Conservation (phyloP, 1,140 invertebrate species). For the Apis mellifera region DNA sequence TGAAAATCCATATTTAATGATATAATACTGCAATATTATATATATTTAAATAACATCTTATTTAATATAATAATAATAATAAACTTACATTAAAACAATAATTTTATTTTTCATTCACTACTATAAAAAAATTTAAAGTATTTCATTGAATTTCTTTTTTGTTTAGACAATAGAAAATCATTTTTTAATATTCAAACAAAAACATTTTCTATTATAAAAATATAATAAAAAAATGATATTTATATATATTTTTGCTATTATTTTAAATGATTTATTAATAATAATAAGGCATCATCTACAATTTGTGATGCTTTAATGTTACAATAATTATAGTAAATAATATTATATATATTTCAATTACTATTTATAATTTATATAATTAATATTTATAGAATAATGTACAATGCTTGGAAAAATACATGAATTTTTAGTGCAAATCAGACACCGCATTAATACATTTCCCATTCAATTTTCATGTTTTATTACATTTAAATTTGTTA, state of each 20-base stretch:
- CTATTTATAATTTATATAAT: conserved; percentile 74
- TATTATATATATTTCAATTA: conserved; percentile 55
- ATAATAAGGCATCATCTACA: conserved; percentile 64
- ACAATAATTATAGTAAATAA: conserved; percentile 67
- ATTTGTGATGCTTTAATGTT: conserved; percentile 69
- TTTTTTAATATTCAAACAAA: neutral
- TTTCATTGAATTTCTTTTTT: neutral
- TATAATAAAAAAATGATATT: conserved; percentile 18
- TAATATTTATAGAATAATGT: conserved; percentile 78
- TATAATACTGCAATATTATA: conserved; percentile 2
- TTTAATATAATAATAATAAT: neutral
- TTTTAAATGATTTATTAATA: conserved; percentile 75
- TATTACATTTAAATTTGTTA: conserved; percentile 39
- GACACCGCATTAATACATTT: conserved; percentile 67
- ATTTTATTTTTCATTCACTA: conserved; percentile 11
- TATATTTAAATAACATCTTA: neutral
- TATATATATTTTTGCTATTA: conserved; percentile 52
- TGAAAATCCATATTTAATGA: conserved; percentile 57
- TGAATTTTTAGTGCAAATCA: conserved; percentile 76
- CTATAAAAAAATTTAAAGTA: neutral
- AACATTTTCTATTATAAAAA: neutral
- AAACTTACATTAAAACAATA: conserved; percentile 23
- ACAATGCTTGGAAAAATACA: conserved; percentile 79
- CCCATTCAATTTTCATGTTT: conserved; percentile 41
- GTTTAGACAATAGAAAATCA: conserved; percentile 39